A percentile compares a stretch with the other conserved stretches of the same genome.
Evolutionary conservation across 2,888 invertebrate species (phyloP).

Genomic region (Microdon myrmicae): DNA sequence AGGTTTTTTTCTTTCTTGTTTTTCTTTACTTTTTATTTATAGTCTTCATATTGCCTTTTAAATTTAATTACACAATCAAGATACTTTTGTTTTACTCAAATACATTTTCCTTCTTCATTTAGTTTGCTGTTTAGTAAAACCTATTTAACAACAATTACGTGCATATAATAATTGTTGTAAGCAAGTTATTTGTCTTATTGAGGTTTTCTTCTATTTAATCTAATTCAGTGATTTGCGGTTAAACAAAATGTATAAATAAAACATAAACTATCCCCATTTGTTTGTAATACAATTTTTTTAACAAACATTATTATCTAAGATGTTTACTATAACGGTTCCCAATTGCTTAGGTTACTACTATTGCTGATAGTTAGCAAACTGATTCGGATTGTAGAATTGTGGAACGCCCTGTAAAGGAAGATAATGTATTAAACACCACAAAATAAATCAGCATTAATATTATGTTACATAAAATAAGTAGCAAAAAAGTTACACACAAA

Average conservation of each 20-base stretch:
- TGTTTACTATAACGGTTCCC: background rate
- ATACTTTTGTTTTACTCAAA: constrained; percentile 6
- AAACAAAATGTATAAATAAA: background rate
- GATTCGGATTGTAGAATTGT: constrained; percentile 56
- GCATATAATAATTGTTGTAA: too few relatives aligned
- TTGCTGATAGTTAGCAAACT: constrained; percentile 53
- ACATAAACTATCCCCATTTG: too few relatives aligned
- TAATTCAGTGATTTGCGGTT: too few relatives aligned
- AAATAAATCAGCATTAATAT: background rate
- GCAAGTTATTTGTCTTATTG: too few relatives aligned
- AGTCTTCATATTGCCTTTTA: constrained; percentile 2
- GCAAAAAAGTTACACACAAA: too few relatives aligned
- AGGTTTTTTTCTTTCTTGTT: constrained; percentile 1
- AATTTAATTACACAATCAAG: constrained; percentile 3
- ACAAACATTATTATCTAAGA: constrained; percentile 15
- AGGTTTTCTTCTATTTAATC: too few relatives aligned
- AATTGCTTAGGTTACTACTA: constrained; percentile 19
- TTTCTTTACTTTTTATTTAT: constrained; percentile 6
- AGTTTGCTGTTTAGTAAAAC: background rate
- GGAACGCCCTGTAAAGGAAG: constrained; percentile 50
- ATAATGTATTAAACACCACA: background rate
- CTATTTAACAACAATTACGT: too few relatives aligned
- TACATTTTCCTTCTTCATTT: constrained; percentile 3
- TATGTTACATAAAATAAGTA: too few relatives aligned
- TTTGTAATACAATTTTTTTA: background rate